Evolutionary conservation across 2,797 vertebrate genomes (phyloP), one percentile per base, ranked within the genome.

Genomic region (Sus cebifrons): DNA sequence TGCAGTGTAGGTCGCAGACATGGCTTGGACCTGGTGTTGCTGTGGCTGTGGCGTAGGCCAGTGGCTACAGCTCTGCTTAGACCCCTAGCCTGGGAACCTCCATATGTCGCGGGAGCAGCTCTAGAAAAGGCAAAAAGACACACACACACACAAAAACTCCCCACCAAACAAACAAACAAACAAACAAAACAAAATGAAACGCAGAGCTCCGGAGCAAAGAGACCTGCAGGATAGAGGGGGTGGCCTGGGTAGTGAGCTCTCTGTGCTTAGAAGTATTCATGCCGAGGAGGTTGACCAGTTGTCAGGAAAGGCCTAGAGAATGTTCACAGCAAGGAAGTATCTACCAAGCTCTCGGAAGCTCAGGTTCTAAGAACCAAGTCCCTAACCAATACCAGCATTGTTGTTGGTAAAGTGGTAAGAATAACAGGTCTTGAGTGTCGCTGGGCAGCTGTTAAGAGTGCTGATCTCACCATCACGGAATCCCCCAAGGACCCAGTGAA

Each of bases 351-450:
- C 25, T 54, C 29, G 7, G 15, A 68, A 29, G 27, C 49, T 20
- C 20, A 16, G 88, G 36, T 44, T 60, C 67, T 32, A 67, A 13
- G 58, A 79, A 64, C 27, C 3, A n/a, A 70, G 70, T 40, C n/a
- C 71, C 18, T 5, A 12, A 2, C 18, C 17, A 73, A 9, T 8
- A 27, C 3, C 23, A 20, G 58, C 1, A 0, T 1, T 5, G 7
- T 4, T 44, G 36, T 29, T 2, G 2, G 20, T 6, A 27, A 2
- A 44, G 13, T 11, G 21, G 44, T 4, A 49, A 52, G 0, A 12
- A 16, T 4, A 17, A 20, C 10, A 29, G 5, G 2, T 44, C 0
- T 5, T 1, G 32, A 14, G 73, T 13, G 54, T 44, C 1, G 40
- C 70, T 12, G 70, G 40, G n/a, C 12, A 2, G 1, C 18, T 14